These are phyloP conservation scores for Alviniconcha marisindica DNA, from an alignment of 1,140 invertebrate genomes.

Conservation along the genomic window DNA sequence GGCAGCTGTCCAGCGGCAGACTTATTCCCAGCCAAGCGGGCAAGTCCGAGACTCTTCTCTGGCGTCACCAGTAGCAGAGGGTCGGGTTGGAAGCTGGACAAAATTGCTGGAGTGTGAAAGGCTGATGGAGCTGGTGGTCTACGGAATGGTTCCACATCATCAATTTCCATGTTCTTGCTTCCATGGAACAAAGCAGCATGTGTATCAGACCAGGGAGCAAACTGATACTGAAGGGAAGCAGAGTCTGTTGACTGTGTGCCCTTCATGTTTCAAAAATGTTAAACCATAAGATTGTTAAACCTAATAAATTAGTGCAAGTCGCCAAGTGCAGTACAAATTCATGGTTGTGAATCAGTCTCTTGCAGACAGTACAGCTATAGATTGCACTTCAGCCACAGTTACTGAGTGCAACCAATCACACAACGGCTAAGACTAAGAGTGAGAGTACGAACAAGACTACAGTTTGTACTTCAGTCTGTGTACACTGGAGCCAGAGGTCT, in stretches of 20 bases:
- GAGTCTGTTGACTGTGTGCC: background rate
- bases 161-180: background rate
- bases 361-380: too few relatives aligned
- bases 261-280: too few relatives aligned
- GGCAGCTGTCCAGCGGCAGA: background rate
- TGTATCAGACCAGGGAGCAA: background rate
- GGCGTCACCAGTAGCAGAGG: slow-evolving; percentile 48
- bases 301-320: too few relatives aligned
- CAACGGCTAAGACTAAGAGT: too few relatives aligned
- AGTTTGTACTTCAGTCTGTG: too few relatives aligned
- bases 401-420: too few relatives aligned
- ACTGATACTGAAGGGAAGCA: background rate
- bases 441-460: too few relatives aligned
- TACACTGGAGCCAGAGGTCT: too few relatives aligned
- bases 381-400: too few relatives aligned
- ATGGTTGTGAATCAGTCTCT: too few relatives aligned
- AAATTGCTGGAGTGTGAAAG: background rate
- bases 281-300: too few relatives aligned
- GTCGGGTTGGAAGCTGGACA: slow-evolving; percentile 38
- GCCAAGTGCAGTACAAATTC: too few relatives aligned
- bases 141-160: background rate
- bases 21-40: background rate
- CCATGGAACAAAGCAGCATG: background rate
- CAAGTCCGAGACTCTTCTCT: slow-evolving; percentile 35
- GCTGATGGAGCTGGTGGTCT: slow-evolving; percentile 10